These are phyloP conservation scores for Nephila pilipes DNA, from an alignment of 1,140 invertebrate species.

Conservation along the genomic window DNA sequence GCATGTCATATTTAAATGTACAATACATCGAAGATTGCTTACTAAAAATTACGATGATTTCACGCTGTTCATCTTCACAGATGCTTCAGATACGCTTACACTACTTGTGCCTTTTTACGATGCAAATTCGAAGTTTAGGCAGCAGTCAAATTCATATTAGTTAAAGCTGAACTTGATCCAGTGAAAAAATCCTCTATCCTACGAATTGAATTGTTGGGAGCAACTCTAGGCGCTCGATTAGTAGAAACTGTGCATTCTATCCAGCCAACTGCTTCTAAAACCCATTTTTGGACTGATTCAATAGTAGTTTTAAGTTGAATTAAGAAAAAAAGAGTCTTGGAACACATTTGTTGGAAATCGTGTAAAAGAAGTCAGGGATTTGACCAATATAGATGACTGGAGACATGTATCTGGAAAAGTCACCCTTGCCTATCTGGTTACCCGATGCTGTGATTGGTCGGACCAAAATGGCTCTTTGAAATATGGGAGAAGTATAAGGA, in stretches of 20 bases:
- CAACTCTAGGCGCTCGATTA: background rate
- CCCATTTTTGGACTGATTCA: conserved; percentile 10
- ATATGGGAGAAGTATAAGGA: background rate
- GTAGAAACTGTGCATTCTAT: background rate
- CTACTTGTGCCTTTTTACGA: conserved; percentile 15
- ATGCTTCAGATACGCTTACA: conserved; percentile 15
- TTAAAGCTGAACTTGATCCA: conserved; percentile 2
- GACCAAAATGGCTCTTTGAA: too few relatives aligned
- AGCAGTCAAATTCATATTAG: background rate
- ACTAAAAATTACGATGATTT: background rate
- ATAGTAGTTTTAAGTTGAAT: conserved; percentile 27
- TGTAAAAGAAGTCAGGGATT: conserved; percentile 31
- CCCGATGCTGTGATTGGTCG: conserved; percentile 33
- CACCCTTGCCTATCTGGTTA: background rate
- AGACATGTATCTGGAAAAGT: too few relatives aligned
- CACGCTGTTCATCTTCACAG: background rate
- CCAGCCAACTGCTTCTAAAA: background rate
- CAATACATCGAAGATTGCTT: conserved; percentile 7
- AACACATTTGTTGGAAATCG: conserved; percentile 30
- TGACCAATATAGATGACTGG: conserved; percentile 1
- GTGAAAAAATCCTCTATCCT: background rate
- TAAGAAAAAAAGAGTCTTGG: conserved; percentile 11
- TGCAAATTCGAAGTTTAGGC: background rate
- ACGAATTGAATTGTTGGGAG: background rate
- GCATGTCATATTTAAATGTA: background rate